Conservation (phyloP, 2,113 vertebrate species). For the Corapipo altera region DNA sequence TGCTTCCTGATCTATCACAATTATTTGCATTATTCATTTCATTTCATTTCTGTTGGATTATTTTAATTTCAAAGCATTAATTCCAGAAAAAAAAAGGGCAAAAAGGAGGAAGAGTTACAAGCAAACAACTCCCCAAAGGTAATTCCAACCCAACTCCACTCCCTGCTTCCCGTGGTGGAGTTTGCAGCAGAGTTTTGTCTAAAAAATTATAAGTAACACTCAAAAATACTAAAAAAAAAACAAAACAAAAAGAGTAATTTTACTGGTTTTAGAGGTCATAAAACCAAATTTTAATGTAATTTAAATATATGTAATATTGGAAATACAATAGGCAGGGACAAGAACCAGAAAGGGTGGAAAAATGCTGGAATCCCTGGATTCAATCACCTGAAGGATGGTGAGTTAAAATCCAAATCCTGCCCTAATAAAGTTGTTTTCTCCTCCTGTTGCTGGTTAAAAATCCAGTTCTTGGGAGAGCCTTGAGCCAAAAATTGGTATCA, state of each 20-base stretch:
- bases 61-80: neutral
- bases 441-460: neutral
- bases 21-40: neutral
- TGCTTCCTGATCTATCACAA: neutral
- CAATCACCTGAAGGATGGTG: neutral
- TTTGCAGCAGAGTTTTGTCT: neutral
- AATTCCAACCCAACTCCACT: neutral
- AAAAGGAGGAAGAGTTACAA: neutral
- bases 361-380: neutral
- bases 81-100: neutral
- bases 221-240: neutral
- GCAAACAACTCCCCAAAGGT: neutral
- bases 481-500: slow-evolving; percentile 2
- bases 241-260: neutral
- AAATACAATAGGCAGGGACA: neutral
- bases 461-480: neutral
- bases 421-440: neutral
- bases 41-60: neutral
- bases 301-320: neutral
- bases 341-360: neutral
- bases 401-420: neutral
- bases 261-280: neutral
- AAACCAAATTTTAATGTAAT: neutral
- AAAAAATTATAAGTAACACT: neutral
- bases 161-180: neutral